Evolutionary conservation across 1,140 invertebrate species (phyloP).

Genomic region (Archivesica marissinica): DNA sequence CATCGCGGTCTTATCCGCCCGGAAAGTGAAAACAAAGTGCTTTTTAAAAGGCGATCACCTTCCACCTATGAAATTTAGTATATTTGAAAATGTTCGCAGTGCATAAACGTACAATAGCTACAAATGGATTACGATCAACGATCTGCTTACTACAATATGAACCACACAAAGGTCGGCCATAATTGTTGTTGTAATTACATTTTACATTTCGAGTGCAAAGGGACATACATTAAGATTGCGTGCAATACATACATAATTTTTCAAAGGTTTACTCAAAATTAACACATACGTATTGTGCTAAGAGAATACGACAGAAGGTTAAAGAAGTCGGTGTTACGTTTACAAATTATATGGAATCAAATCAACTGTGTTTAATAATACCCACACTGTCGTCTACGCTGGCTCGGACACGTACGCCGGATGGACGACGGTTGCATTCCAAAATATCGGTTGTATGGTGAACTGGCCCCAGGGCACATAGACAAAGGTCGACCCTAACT

Average conservation of each 20-base stretch:
- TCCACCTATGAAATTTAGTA: slow-evolving; percentile 51
- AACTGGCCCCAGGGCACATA: too few species aligned
- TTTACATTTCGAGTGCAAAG: not conserved
- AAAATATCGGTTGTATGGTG: too few species aligned
- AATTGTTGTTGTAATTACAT: slow-evolving; percentile 45
- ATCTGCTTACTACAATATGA: not conserved
- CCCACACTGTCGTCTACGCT: too few species aligned
- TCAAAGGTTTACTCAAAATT: not conserved
- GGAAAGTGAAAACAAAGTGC: slow-evolving; percentile 64
- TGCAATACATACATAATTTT: slow-evolving; percentile 11
- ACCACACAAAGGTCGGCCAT: slow-evolving; percentile 10
- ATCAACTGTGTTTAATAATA: too few species aligned
- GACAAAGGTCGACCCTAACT: too few species aligned
- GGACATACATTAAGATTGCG: not conserved
- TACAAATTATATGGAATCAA: too few species aligned
- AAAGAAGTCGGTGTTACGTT: too few species aligned
- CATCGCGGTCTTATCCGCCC: slow-evolving; percentile 20
- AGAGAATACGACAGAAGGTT: too few species aligned
- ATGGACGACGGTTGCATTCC: too few species aligned
- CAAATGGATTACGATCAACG: slow-evolving; percentile 4
- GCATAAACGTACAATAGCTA: slow-evolving; percentile 18
- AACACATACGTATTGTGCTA: too few species aligned
- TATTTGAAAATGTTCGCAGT: slow-evolving; percentile 43
- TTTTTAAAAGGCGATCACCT: slow-evolving; percentile 62
- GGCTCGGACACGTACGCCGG: too few species aligned